These are phyloP conservation scores for Frankliniella intonsa DNA, from an alignment of 2,888 invertebrate genomes.

Conservation along the genomic window DNA sequence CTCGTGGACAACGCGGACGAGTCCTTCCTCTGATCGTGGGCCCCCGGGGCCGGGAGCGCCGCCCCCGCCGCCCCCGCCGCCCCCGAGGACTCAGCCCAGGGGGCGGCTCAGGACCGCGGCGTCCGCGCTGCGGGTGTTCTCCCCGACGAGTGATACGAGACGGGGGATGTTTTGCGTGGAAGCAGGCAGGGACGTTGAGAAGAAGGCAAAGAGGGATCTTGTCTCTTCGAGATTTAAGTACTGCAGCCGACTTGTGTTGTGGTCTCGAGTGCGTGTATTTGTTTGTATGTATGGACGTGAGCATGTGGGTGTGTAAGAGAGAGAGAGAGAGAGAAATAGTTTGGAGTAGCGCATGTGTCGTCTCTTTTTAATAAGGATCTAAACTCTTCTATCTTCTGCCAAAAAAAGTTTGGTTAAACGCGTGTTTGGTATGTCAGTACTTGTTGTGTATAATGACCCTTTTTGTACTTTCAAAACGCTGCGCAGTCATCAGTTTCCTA, in stretches of 20 bases:
- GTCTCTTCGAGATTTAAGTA: not conserved
- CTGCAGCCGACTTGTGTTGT: not conserved
- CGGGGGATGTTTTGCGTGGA: not conserved
- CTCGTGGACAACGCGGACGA: conserved; percentile 33
- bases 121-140: not conserved
- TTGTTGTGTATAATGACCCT: not conserved
- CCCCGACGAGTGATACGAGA: no score
- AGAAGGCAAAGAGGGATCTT: no score
- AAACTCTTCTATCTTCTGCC: no score
- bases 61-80: not conserved
- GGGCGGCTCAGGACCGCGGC: not conserved
- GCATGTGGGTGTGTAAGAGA: not conserved
- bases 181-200: no score
- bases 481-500: not conserved
- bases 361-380: no score
- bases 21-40: conserved; percentile 39
- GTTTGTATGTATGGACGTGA: not conserved
- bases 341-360: no score
- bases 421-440: no score
- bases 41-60: not conserved
- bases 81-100: not conserved
- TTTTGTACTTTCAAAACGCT: not conserved
- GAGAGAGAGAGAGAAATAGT: not conserved
- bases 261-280: not conserved
- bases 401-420: no score